Evolutionary conservation across 2,888 invertebrate genomes (phyloP).

Genomic region (Phrixothrix hirtus): DNA sequence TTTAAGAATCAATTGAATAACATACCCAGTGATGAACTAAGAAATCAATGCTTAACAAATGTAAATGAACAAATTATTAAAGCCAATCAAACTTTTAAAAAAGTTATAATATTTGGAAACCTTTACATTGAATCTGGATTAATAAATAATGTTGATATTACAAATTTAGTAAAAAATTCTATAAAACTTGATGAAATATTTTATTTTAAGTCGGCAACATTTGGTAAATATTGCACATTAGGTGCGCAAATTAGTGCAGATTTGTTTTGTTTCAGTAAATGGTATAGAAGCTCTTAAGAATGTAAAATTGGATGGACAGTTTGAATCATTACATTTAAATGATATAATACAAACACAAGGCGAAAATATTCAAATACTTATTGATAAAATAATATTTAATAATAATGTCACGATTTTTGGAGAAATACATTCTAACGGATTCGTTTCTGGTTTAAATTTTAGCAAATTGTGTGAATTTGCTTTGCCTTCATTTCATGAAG

Average conservation of each 20-base stretch:
- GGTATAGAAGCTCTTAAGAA: slow-evolving; percentile 13
- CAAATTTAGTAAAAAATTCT: slow-evolving; percentile 47
- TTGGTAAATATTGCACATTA: slow-evolving; percentile 48
- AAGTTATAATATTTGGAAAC: slow-evolving; percentile 48
- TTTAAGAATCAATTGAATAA: slow-evolving; percentile 55
- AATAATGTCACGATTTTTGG: slow-evolving; percentile 44
- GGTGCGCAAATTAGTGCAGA: neutral
- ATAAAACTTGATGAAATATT: slow-evolving; percentile 52
- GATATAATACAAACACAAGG: slow-evolving; percentile 50
- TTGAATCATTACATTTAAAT: slow-evolving; percentile 55
- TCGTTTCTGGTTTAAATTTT: slow-evolving; percentile 48
- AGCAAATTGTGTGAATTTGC: slow-evolving; percentile 47
- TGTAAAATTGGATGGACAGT: slow-evolving; percentile 45
- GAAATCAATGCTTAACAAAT: slow-evolving; percentile 52
- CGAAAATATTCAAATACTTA: slow-evolving; percentile 37
- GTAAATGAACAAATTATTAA: slow-evolving; percentile 47
- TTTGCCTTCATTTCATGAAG: slow-evolving; percentile 37
- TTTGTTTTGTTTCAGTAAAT: slow-evolving; percentile 21
- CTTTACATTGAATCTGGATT: slow-evolving; percentile 47
- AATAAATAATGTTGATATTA: slow-evolving; percentile 52
- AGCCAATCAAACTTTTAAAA: slow-evolving; percentile 43
- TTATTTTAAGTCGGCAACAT: slow-evolving; percentile 51
- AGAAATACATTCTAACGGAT: slow-evolving; percentile 44
- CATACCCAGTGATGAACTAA: slow-evolving; percentile 52
- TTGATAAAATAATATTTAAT: slow-evolving; percentile 44